Evolutionary conservation across 2,888 invertebrate genomes (phyloP), one percentile per base, ranked within the genome.

Genomic region (Axea sp.): DNA sequence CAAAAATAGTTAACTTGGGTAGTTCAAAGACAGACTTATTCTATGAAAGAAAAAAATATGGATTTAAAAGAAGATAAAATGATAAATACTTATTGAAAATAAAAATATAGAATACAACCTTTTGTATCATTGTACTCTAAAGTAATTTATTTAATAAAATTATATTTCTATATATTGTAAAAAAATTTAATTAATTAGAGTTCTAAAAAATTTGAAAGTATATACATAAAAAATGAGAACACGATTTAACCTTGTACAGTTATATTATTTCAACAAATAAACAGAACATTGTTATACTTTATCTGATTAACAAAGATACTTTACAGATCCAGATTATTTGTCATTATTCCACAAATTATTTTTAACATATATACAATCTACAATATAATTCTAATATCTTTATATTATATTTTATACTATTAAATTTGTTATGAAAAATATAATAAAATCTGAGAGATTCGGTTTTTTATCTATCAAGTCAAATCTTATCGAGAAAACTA

Each of bases 11-110:
- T 0, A 99, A 99, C 88, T 90, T 99, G 57, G 99, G 99, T 62
- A 98, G 98, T 88, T 99, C 99, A 0, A 99, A 99, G 89, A 99
- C 99, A 69, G 99, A 99, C 90, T 90, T 99, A 82, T 99, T 99
- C 89, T 99, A 99, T 84, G 99, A 99, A 88, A 90, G 99, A 82
- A 99, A 99, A 89, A 99, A 99, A 90, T 99, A 99, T 90, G 99
- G 99, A 0, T 99, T 99, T 88, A 98, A 98, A 87, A 96, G 97
- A 89, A 92, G 95, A 88, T 95, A 92, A 31, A 47, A 19, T 4
- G n/a, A n/a, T n/a, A n/a, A n/a, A n/a, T n/a, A n/a, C n/a, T n/a
- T n/a, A n/a, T n/a, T n/a, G n/a, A n/a, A n/a, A n/a, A n/a, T n/a
- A n/a, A n/a, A n/a, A n/a, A n/a, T n/a, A n/a, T n/a, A n/a, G n/a